Evolutionary conservation across 1,140 invertebrate genomes (phyloP), one percentile per base, ranked within the genome.

Genomic region (Drosophila pectinifera): DNA sequence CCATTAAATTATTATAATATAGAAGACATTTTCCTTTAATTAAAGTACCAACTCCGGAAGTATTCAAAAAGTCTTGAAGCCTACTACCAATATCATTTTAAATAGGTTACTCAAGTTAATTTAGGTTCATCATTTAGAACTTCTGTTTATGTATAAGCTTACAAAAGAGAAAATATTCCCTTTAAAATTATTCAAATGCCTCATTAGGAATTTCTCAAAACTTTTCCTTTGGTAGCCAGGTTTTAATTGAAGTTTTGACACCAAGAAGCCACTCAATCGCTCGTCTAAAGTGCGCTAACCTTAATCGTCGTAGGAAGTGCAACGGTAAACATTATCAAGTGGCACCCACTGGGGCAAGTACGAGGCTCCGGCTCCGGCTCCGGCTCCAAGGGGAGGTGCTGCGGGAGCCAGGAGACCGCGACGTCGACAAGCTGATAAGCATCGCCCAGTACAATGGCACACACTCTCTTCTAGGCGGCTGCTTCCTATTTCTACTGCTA

Each of bases 301-400:
- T 75, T 75, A 75, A 75, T 75, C 72, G 73, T 62, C 57, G 57
- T 82, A 75, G 83, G 69, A 86, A 86, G 73, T 83, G 83, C 79
- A 86, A 88, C 79, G 70, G 82, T 86, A 82, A 88, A 88, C 85
- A 72, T 79, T 82, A 86, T 77, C 67, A 80, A 68, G 70, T 46
- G 70, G 53, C 61, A 51, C 64, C 75, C 61, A 72, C 51, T 48
- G 57, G 46, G 31, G 48, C 48, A 16, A 18, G 16, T 34, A 16
- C 6, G 26, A 7, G 79, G 34, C 26, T 6, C 41, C 5, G 10
- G n/a, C 24, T 26, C 8, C 20, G 22, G 18, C n/a, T n/a, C n/a
- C n/a, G 51, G 31, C 20, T n/a, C 7, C 22, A 38, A 18, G 59
- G 49, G 42, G 67, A 22, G 61, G 57, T 61, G 58, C 82, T 78